Conservation (phyloP, 2,797 vertebrate genomes). For the Crenichthys baileyi region DNA sequence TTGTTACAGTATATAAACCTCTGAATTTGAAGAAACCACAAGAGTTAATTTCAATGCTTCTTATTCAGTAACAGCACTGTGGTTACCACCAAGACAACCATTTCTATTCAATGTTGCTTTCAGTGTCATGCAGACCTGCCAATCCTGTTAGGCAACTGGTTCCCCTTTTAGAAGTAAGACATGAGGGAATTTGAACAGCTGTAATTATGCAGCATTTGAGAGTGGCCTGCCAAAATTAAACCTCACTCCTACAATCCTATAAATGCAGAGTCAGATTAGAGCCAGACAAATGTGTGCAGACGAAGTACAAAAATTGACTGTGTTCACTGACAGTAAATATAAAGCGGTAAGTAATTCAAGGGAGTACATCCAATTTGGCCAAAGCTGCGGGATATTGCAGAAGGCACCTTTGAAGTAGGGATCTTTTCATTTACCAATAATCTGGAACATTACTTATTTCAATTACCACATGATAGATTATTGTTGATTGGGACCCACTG, state of each 20-base stretch:
- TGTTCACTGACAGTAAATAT: constrained; percentile 58
- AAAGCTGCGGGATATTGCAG: constrained; percentile 30
- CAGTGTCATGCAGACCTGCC: constrained; percentile 20
- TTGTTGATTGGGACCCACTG: constrained; percentile 25
- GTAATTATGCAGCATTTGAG: constrained; percentile 59
- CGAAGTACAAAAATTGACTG: constrained; percentile 51
- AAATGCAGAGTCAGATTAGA: constrained; percentile 66
- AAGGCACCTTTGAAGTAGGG: constrained; percentile 13
- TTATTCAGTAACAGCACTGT: background rate
- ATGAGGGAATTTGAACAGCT: constrained; percentile 50
- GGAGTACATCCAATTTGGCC: constrained; percentile 59
- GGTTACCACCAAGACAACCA: constrained; percentile 8
- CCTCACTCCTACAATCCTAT: constrained; percentile 52
- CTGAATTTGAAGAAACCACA: background rate
- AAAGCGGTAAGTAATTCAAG: constrained; percentile 58
- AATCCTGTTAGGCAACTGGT: constrained; percentile 13
- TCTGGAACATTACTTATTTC: constrained; percentile 37
- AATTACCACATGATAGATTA: constrained; percentile 53
- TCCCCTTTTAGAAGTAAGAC: constrained; percentile 28
- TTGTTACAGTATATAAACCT: background rate
- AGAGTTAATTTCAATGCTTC: background rate
- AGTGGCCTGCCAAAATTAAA: constrained; percentile 60
- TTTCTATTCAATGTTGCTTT: constrained; percentile 34
- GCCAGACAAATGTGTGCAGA: constrained; percentile 56
- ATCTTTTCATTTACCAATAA: constrained; percentile 30